Evolutionary conservation across 2,113 vertebrate species (phyloP).

Genomic region (Emydura subglobosa): DNA sequence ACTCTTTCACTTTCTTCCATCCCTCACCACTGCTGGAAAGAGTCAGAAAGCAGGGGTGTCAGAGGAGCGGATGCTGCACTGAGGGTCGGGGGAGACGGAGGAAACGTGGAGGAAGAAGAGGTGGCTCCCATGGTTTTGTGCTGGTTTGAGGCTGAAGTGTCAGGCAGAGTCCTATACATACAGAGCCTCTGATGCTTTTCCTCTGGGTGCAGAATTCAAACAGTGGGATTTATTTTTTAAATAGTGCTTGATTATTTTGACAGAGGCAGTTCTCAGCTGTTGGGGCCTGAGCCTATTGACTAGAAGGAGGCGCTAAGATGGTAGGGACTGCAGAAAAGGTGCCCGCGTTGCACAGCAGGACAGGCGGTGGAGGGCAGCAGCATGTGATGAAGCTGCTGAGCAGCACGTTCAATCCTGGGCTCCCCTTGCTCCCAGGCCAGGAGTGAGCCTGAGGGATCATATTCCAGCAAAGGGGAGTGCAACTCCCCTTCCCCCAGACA

Average conservation of each 20-base stretch:
- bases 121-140: not conserved
- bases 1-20: no score
- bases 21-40: no score
- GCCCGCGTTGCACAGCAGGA: not conserved
- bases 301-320: not conserved
- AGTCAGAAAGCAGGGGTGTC: not conserved
- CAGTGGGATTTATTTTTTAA: not conserved
- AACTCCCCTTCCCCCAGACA: no score
- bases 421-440: no score
- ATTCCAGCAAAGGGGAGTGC: not conserved
- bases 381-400: not conserved
- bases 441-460: not conserved
- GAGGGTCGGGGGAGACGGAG: not conserved
- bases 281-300: no score
- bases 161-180: not conserved
- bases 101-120: not conserved
- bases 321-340: not conserved
- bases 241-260: not conserved
- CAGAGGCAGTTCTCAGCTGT: not conserved
- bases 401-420: not conserved
- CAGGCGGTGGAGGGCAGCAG: not conserved
- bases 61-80: not conserved
- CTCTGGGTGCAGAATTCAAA: not conserved
- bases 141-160: not conserved
- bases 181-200: not conserved